Conservation (phyloP, 2,113 vertebrate genomes). For the Pelvicachromis taeniatus region DNA sequence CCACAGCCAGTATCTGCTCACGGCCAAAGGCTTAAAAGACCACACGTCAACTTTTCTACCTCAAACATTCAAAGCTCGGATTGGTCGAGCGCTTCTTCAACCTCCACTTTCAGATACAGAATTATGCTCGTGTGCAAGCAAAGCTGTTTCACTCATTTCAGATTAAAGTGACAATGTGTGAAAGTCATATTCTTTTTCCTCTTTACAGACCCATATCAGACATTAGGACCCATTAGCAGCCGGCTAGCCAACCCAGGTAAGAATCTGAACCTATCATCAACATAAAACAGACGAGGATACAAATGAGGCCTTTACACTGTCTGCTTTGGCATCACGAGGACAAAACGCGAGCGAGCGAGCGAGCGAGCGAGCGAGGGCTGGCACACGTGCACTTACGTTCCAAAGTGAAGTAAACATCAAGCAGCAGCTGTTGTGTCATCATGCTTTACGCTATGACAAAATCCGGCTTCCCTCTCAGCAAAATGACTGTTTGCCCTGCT, state of each 20-base stretch:
- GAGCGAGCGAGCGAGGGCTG: neutral
- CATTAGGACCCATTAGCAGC: conserved; percentile 93
- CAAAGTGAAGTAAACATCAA: conserved; percentile 2
- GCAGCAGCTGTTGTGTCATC: conserved; percentile 29
- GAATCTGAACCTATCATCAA: neutral
- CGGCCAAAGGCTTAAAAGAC: neutral
- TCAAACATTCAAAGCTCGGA: neutral
- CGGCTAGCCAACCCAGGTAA: conserved; percentile 97
- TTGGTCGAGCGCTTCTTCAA: neutral
- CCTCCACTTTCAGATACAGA: neutral
- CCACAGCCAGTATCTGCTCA: fast-evolving
- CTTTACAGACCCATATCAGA: conserved; percentile 91
- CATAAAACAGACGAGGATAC: neutral
- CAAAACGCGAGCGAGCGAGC: neutral
- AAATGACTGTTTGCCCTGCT: conserved; percentile 69
- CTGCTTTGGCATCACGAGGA: conserved; percentile 47
- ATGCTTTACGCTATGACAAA: conserved; percentile 3
- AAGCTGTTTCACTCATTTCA: neutral
- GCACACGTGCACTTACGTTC: neutral
- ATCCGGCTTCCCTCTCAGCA: conserved; percentile 43
- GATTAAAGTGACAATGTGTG: neutral
- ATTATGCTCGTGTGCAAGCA: fast-evolving
- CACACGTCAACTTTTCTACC: too few relatives aligned
- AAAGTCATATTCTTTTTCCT: neutral
- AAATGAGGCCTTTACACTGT: conserved; percentile 74